phyloP scores from a whole-genome alignment of 2,113 vertebrate species.

The Thalassarche chlororhynchos region DNA sequence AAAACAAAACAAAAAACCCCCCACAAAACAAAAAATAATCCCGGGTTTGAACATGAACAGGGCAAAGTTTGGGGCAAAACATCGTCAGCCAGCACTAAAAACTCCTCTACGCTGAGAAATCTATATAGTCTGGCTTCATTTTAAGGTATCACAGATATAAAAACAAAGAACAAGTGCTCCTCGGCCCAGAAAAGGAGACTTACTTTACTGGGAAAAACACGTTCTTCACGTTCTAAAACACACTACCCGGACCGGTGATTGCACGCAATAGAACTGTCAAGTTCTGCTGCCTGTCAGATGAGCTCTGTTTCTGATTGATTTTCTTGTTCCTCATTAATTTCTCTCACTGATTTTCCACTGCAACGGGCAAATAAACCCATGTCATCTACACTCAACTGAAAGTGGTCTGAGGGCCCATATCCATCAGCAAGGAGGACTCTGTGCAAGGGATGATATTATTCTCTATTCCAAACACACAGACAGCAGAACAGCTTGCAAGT shows the following conservation, averaged over 20 bases:
- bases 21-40: accelerated
- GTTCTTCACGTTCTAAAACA: background rate
- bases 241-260: background rate
- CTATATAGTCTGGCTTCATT: background rate
- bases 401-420: background rate
- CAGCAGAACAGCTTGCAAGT: background rate
- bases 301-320: background rate
- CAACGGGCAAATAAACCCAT: background rate
- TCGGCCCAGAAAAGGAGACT: background rate
- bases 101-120: background rate
- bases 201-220: background rate
- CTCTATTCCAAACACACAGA: background rate
- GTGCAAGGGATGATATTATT: background rate
- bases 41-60: accelerated
- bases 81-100: background rate
- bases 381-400: background rate
- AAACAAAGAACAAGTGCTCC: background rate
- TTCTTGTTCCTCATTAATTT: background rate
- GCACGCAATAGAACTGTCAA: background rate
- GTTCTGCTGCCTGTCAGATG: background rate
- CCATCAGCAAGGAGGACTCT: background rate
- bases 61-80: background rate
- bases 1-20: background rate
- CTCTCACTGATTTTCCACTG: background rate
- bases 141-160: background rate